Percentiles rank a stretch among this genome's conserved stretches.
Evolutionary conservation across 2,113 vertebrate species (phyloP).

Genomic region (Rana temporaria): DNA sequence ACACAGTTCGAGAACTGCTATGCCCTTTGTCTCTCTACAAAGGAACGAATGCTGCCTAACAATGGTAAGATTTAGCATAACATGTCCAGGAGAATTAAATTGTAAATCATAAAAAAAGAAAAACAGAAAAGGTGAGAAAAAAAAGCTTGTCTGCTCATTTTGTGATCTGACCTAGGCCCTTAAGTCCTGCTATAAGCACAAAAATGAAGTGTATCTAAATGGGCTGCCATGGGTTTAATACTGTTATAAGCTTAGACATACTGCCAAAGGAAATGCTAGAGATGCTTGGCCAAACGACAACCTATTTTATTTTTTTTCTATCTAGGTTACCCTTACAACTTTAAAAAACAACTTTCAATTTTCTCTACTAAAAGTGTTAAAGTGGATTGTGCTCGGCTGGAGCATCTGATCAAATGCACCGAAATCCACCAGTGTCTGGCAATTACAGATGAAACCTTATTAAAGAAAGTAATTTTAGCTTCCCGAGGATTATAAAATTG

Average conservation of each 20-base stretch:
- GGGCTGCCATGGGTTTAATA: constrained; percentile 52
- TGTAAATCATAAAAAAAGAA: constrained; percentile 31
- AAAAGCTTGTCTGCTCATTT: neutral
- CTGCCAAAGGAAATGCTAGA: constrained; percentile 50
- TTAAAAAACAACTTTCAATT: constrained; percentile 45
- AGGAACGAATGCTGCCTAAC: constrained; percentile 33
- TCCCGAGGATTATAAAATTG: constrained; percentile 44
- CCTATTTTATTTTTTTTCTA: constrained; percentile 57
- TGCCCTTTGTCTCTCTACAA: constrained; percentile 24
- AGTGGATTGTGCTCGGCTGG: constrained; percentile 38
- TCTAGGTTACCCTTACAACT: constrained; percentile 61
- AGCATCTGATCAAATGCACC: constrained; percentile 37
- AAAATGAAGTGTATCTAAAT: constrained; percentile 18
- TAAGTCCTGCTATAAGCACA: neutral
- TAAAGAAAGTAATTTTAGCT: constrained; percentile 47
- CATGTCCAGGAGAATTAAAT: constrained; percentile 47
- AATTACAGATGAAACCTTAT: constrained; percentile 46
- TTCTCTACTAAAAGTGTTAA: constrained; percentile 34
- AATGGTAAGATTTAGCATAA: neutral
- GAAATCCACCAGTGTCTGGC: constrained; percentile 25
- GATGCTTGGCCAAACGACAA: constrained; percentile 59
- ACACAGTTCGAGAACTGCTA: constrained; percentile 29
- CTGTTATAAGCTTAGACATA: constrained; percentile 64
- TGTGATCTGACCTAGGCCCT: neutral
- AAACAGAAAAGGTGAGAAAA: neutral